Percentiles rank a stretch among this genome's conserved stretches.
These are phyloP conservation scores for Papilio gigon DNA, from an alignment of 2,888 invertebrate genomes.

Conservation along the genomic window DNA sequence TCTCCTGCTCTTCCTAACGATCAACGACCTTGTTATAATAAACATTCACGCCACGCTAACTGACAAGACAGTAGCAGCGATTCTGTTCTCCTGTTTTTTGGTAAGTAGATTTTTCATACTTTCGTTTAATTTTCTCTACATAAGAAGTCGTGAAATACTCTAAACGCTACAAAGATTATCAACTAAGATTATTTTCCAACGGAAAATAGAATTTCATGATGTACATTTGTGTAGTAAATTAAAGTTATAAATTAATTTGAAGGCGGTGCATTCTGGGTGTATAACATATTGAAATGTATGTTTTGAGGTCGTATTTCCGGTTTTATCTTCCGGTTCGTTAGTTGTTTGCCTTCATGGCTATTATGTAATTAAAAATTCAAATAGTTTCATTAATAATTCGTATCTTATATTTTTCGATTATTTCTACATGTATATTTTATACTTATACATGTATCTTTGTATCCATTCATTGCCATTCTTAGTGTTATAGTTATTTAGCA, in stretches of 20 bases:
- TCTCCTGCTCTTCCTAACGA: slow-evolving; percentile 90
- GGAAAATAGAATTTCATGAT: background rate
- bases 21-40: slow-evolving; percentile 91
- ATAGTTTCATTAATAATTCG: no score
- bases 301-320: slow-evolving; percentile 31
- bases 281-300: slow-evolving; percentile 2
- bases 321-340: slow-evolving; percentile 9
- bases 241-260: background rate
- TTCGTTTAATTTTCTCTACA: background rate
- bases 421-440: background rate
- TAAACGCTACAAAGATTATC: background rate
- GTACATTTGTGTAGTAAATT: background rate
- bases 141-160: no score
- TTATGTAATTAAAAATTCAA: background rate
- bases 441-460: background rate
- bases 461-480: background rate
- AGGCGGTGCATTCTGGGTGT: background rate
- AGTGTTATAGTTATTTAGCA: background rate
- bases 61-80: slow-evolving; percentile 93
- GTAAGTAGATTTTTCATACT: slow-evolving; percentile 77
- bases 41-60: slow-evolving; percentile 89
- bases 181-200: background rate
- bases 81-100: slow-evolving; percentile 93
- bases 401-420: no score
- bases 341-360: background rate